Conservation (phyloP, 2,888 invertebrate species). For the Leistus spinibarbis region DNA sequence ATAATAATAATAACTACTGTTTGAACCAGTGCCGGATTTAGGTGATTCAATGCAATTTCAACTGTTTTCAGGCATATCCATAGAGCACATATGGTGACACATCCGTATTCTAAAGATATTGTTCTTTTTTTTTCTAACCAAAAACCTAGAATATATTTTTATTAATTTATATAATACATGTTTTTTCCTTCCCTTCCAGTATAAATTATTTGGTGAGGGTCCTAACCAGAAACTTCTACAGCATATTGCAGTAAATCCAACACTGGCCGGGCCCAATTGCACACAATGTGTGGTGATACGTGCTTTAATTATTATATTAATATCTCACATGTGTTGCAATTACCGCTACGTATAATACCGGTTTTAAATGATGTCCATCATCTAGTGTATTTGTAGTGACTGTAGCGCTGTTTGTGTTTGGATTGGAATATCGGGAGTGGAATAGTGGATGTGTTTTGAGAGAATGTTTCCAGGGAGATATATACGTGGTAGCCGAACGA, state of each 20-base stretch:
- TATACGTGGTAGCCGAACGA: not conserved
- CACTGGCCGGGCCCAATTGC: not conserved
- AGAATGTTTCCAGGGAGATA: not conserved
- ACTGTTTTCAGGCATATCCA: not conserved
- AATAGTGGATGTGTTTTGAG: not conserved
- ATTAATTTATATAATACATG: too few relatives aligned
- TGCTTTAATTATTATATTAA: not conserved
- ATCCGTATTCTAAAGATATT: too few relatives aligned
- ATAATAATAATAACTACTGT: not conserved
- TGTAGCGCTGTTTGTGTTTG: not conserved
- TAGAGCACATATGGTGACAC: too few relatives aligned
- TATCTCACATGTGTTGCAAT: not conserved
- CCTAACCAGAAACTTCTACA: not conserved
- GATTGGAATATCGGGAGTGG: not conserved
- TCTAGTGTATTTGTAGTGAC: not conserved
- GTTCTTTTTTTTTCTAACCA: too few relatives aligned
- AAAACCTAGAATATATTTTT: too few relatives aligned
- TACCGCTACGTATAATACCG: not conserved
- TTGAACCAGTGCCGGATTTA: not conserved
- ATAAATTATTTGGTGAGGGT: too few relatives aligned
- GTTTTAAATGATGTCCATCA: not conserved
- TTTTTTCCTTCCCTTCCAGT: too few relatives aligned
- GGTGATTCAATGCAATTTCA: not conserved
- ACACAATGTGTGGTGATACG: constrained; percentile 1
- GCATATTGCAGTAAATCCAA: not conserved